A percentile compares a stretch with the other conserved stretches of the same genome.
phyloP scores from a whole-genome alignment of 1,140 invertebrate species.

The Sycophaga agraensis region DNA sequence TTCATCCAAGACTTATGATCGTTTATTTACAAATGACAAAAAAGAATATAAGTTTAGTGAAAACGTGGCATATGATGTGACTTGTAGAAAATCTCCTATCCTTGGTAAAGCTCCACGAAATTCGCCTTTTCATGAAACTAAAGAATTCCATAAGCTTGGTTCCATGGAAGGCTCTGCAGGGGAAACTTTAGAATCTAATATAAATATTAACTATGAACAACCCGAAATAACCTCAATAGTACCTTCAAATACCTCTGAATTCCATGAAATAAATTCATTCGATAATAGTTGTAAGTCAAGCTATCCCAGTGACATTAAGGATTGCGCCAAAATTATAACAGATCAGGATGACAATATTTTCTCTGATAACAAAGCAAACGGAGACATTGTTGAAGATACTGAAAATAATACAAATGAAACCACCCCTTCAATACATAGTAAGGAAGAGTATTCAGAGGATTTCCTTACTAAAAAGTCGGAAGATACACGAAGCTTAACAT shows the following conservation, averaged over 20 bases:
- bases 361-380: conserved; percentile 22
- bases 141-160: conserved; percentile 24
- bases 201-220: conserved; percentile 12
- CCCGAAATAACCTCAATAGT: conserved; percentile 17
- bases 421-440: conserved; percentile 23
- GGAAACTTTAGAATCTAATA: conserved; percentile 21
- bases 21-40: conserved; percentile 14
- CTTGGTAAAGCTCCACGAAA: conserved; percentile 39
- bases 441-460: conserved; percentile 10
- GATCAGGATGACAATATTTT: conserved; percentile 27
- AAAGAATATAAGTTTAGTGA: conserved; percentile 18
- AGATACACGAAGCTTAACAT: conserved; percentile 42
- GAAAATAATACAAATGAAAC: conserved; percentile 23
- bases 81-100: conserved; percentile 35
- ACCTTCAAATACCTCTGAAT: conserved; percentile 21
- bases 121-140: conserved; percentile 30
- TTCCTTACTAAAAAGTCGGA: conserved; percentile 39
- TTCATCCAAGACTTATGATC: conserved; percentile 12
- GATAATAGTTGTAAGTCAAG: conserved; percentile 22
- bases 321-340: conserved; percentile 18
- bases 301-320: conserved; percentile 26
- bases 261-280: conserved; percentile 17
- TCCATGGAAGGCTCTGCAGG: conserved; percentile 26
- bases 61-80: conserved; percentile 26
- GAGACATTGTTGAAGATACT: conserved; percentile 8